phyloP scores from a whole-genome alignment of 2,888 invertebrate species.

The Pemphredon lugubris region DNA sequence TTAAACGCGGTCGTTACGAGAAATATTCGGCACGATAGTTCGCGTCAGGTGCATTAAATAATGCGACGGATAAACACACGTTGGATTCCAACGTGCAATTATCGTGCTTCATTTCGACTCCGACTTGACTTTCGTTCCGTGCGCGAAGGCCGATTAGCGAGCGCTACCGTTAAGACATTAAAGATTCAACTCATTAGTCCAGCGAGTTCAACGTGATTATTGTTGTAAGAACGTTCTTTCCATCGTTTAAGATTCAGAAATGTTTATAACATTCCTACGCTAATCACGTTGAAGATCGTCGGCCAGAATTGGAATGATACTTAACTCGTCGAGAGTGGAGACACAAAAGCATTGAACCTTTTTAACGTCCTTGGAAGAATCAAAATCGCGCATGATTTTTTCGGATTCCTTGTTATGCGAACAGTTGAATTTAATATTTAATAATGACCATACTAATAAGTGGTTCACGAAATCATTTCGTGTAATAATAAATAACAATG shows the following conservation, averaged over 20 bases:
- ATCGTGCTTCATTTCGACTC: conserved; percentile 1
- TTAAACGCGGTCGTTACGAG: background rate
- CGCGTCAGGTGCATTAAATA: conserved; percentile 6
- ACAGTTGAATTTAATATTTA: no score
- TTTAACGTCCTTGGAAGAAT: no score
- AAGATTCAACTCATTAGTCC: conserved; percentile 37
- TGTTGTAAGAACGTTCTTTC: conserved; percentile 17
- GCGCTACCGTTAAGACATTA: conserved; percentile 50
- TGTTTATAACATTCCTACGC: no score
- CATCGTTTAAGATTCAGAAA: background rate
- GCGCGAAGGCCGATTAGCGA: conserved; percentile 26
- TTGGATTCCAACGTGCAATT: conserved; percentile 27
- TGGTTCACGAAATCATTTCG: no score
- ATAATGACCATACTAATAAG: no score
- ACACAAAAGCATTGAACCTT: no score
- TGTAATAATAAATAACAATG: no score
- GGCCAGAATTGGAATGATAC: no score
- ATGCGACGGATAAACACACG: conserved; percentile 21
- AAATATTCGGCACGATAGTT: background rate
- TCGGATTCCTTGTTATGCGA: no score
- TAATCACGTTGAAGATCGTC: no score
- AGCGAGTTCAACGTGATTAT: conserved; percentile 26
- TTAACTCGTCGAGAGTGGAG: no score
- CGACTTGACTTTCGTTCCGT: conserved; percentile 7
- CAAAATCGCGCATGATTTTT: no score